These are phyloP conservation scores for Neosilurus hyrtlii DNA, from an alignment of 2,797 vertebrate genomes.

Conservation along the genomic window DNA sequence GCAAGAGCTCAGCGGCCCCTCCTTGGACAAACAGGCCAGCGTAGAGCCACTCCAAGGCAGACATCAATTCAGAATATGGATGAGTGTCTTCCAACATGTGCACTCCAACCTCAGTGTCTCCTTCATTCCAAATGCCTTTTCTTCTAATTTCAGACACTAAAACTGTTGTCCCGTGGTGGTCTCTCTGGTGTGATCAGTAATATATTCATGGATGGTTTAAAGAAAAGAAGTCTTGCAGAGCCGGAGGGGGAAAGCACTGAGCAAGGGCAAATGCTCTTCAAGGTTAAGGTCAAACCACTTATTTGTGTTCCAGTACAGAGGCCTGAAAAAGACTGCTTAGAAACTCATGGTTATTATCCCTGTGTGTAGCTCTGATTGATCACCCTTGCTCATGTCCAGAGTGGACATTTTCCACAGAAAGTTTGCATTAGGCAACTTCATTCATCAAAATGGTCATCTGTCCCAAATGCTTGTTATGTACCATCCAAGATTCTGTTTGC, in stretches of 20 bases:
- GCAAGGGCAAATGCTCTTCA: conserved; percentile 38
- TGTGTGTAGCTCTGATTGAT: conserved; percentile 66
- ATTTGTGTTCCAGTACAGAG: conserved; percentile 66
- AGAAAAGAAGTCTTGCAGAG: conserved; percentile 18
- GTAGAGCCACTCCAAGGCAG: conserved; percentile 62
- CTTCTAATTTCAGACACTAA: conserved; percentile 21
- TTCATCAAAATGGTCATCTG: conserved; percentile 34
- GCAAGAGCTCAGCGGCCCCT: conserved; percentile 47
- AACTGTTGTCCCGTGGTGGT: conserved; percentile 4
- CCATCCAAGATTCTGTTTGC: conserved; percentile 10
- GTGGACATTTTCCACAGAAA: conserved; percentile 37
- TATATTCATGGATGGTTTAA: neutral
- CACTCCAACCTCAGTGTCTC: neutral
- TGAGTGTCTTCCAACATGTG: conserved; percentile 59
- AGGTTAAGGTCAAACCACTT: conserved; percentile 66
- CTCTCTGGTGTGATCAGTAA: neutral
- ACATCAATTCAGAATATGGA: conserved; percentile 67
- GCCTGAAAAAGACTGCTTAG: conserved; percentile 63
- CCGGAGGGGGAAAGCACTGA: conserved; percentile 30
- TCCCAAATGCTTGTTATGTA: conserved; percentile 36
- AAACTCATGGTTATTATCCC: conserved; percentile 60
- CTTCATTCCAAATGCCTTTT: conserved; percentile 9
- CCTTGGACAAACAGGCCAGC: conserved; percentile 39
- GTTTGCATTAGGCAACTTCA: conserved; percentile 21
- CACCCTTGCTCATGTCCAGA: conserved; percentile 45